Percentiles rank a stretch among this genome's conserved stretches.
Evolutionary conservation across 2,797 vertebrate species (phyloP).

Genomic region (Remorina albescens): DNA sequence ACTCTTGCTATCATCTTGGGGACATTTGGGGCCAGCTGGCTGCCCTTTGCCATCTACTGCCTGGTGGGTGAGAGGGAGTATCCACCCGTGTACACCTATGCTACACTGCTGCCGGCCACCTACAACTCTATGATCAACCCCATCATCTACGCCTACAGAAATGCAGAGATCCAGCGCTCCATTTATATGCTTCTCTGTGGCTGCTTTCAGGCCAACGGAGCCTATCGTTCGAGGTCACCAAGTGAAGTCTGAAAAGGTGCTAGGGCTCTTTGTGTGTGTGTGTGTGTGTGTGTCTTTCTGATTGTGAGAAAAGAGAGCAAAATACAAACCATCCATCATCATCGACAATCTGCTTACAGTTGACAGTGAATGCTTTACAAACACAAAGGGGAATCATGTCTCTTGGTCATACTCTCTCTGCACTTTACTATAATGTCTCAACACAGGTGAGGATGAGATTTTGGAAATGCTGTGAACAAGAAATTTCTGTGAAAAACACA

Average conservation of each 20-base stretch:
- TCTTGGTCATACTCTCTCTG: conserved; percentile 81
- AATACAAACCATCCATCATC: conserved; percentile 62
- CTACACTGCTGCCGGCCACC: conserved; percentile 95
- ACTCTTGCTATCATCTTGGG: conserved; percentile 97
- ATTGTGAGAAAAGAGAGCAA: conserved; percentile 34
- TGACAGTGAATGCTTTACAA: conserved; percentile 80
- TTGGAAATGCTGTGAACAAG: conserved; percentile 84
- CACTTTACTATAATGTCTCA: conserved; percentile 90
- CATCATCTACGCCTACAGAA: conserved; percentile 98
- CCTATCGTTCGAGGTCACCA: conserved; percentile 94
- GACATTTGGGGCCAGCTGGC: conserved; percentile 97
- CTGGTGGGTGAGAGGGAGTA: conserved; percentile 92
- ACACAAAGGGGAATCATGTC: conserved; percentile 63
- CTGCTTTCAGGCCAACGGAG: conserved; percentile 91
- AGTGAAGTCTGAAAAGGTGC: conserved; percentile 91
- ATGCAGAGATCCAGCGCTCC: conserved; percentile 96
- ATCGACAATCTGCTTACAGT: conserved; percentile 82
- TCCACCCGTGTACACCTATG: conserved; percentile 94
- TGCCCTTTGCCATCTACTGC: conserved; percentile 98
- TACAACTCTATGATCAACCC: conserved; percentile 99
- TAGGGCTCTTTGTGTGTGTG: conserved; percentile 28
- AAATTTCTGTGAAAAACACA: conserved; percentile 78
- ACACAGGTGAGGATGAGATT: conserved; percentile 68
- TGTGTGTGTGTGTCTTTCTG: not conserved
- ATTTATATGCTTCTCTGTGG: conserved; percentile 95